Conservation (phyloP, 53 echinoderm and acorn worm species). For the Actinopyga echinites region DNA sequence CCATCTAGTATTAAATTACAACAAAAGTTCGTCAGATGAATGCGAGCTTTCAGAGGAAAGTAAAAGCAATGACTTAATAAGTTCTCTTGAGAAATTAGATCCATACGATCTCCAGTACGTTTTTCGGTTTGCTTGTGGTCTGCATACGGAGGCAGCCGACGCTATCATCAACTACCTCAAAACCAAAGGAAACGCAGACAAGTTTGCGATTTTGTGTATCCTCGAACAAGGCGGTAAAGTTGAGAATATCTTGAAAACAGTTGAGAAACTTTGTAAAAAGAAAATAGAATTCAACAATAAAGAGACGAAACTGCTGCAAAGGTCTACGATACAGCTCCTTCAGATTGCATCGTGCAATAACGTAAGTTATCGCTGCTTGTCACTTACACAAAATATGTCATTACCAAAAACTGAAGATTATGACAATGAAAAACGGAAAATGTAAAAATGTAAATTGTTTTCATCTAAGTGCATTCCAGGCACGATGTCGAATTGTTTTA, state of each 20-base stretch:
- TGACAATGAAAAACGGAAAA: too few species aligned
- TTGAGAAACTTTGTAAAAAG: background rate
- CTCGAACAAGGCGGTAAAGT: background rate
- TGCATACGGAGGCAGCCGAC: background rate
- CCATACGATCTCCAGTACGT: slow-evolving; percentile 3
- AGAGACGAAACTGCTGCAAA: background rate
- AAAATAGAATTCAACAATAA: background rate
- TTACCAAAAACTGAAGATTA: too few species aligned
- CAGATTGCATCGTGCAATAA: background rate
- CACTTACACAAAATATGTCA: too few species aligned
- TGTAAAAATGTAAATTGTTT: too few species aligned
- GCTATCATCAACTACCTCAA: background rate
- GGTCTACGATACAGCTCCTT: background rate
- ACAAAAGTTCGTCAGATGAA: too few species aligned
- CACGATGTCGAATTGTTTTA: too few species aligned
- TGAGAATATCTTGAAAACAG: background rate
- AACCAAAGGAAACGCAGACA: background rate
- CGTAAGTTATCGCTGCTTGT: background rate
- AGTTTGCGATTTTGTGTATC: background rate
- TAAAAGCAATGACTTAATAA: background rate
- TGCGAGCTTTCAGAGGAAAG: too few species aligned
- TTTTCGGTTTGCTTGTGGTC: background rate
- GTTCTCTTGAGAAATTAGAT: background rate
- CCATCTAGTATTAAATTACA: background rate
- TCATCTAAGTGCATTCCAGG: too few species aligned